phyloP scores from a whole-genome alignment of 2,888 invertebrate species.

The Pharmacophagus antenor region DNA sequence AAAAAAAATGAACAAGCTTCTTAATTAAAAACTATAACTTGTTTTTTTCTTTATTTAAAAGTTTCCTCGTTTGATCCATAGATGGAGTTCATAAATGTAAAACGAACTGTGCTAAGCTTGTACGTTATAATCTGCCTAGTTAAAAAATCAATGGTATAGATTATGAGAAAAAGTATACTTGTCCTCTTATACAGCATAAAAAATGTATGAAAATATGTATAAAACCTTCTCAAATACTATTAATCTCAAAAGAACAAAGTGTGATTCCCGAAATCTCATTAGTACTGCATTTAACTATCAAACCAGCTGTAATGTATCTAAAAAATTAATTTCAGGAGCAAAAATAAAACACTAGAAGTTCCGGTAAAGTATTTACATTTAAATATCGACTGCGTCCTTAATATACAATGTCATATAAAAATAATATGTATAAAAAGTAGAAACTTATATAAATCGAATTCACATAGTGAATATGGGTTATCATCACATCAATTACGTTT shows the following conservation, averaged over 20 bases:
- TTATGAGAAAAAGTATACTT: too few relatives aligned
- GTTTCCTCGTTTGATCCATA: background rate
- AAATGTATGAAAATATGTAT: too few relatives aligned
- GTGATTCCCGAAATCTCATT: too few relatives aligned
- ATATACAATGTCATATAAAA: conserved; percentile 33
- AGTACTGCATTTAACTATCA: background rate
- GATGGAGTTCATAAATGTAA: background rate
- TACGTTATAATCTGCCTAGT: too few relatives aligned
- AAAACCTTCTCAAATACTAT: too few relatives aligned
- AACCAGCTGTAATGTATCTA: background rate
- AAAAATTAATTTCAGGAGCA: background rate
- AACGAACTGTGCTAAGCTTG: too few relatives aligned
- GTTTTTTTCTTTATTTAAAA: background rate
- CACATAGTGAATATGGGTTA: conserved; percentile 35
- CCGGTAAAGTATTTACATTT: conserved; percentile 34
- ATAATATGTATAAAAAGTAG: conserved; percentile 28
- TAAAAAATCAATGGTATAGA: too few relatives aligned
- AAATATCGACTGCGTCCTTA: conserved; percentile 36
- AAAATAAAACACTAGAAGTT: background rate
- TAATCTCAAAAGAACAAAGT: too few relatives aligned
- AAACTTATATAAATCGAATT: conserved; percentile 31
- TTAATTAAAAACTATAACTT: background rate
- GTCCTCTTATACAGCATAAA: too few relatives aligned
- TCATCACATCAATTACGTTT: conserved; percentile 18
- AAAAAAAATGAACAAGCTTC: background rate